A percentile compares a stretch with the other conserved stretches of the same genome.
These are phyloP conservation scores for Hesperia comma DNA, from an alignment of 2,888 invertebrate species.

Conservation along the genomic window DNA sequence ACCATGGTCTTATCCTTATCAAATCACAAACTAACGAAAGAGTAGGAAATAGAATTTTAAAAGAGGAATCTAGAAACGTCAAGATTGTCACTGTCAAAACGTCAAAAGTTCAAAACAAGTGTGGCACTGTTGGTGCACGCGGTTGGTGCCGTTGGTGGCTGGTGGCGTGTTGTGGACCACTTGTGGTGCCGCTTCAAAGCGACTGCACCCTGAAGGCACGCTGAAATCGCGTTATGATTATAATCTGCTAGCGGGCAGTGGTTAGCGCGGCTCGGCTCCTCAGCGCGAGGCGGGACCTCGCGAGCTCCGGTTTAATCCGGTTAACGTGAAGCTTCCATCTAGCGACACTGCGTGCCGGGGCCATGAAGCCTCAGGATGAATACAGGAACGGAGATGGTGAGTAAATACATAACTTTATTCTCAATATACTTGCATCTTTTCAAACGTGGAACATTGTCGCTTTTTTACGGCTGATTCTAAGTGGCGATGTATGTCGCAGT, in stretches of 20 bases:
- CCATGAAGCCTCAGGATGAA: slow-evolving; percentile 66
- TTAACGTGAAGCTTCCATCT: slow-evolving; percentile 45
- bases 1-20: background rate
- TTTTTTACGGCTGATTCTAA: background rate
- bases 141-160: slow-evolving; percentile 15
- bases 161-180: background rate
- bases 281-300: slow-evolving; percentile 38
- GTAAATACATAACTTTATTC: slow-evolving; percentile 37
- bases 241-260: slow-evolving; percentile 40
- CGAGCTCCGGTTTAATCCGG: slow-evolving; percentile 55
- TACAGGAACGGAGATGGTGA: slow-evolving; percentile 70
- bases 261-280: slow-evolving; percentile 47
- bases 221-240: slow-evolving; percentile 54
- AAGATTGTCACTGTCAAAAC: slow-evolving; percentile 42
- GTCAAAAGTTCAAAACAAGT: slow-evolving; percentile 47
- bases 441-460: background rate
- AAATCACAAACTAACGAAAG: background rate
- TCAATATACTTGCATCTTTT: background rate
- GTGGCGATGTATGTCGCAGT: slow-evolving; percentile 6
- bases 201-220: slow-evolving; percentile 51
- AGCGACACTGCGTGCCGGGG: slow-evolving; percentile 34
- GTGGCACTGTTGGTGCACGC: slow-evolving; percentile 23
- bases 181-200: slow-evolving; percentile 15
- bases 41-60: slow-evolving; percentile 1
- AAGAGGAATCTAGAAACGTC: slow-evolving; percentile 33